Evolutionary conservation across 2,888 invertebrate species (phyloP).

Genomic region (Sinopyrophorus schimmeli): DNA sequence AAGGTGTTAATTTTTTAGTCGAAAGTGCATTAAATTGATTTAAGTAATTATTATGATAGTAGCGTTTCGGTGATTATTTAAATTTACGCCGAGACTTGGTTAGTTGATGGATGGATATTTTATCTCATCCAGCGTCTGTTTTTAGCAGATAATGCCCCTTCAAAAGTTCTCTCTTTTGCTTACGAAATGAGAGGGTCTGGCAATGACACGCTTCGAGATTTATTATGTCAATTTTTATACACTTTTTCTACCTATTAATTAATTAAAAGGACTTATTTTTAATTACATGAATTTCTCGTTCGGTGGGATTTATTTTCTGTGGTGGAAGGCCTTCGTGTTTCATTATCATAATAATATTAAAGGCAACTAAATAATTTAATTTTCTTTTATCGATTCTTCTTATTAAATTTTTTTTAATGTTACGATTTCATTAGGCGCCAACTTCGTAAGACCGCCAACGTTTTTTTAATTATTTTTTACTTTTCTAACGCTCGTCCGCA

Average conservation of each 20-base stretch:
- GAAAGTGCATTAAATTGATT: too few species aligned
- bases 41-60: slow-evolving; percentile 11
- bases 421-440: too few species aligned
- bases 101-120: slow-evolving; percentile 45
- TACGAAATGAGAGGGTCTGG: slow-evolving; percentile 44
- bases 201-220: slow-evolving; percentile 42
- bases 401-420: too few species aligned
- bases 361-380: too few species aligned
- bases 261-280: slow-evolving; percentile 25
- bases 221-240: slow-evolving; percentile 44
- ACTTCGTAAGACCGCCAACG: too few species aligned
- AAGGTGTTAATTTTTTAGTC: too few species aligned
- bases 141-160: slow-evolving; percentile 46
- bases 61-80: slow-evolving; percentile 12
- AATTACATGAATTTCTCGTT: background rate
- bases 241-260: slow-evolving; percentile 39
- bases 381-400: too few species aligned
- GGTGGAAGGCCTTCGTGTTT: too few species aligned
- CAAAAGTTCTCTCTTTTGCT: slow-evolving; percentile 44
- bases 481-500: too few species aligned
- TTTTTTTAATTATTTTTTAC: too few species aligned
- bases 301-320: too few species aligned
- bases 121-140: slow-evolving; percentile 44
- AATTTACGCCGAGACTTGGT: slow-evolving; percentile 24
- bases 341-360: too few species aligned